Base-by-base conservation (phyloP, 2,113 vertebrate species). In the Hiodon tergisus region DNA sequence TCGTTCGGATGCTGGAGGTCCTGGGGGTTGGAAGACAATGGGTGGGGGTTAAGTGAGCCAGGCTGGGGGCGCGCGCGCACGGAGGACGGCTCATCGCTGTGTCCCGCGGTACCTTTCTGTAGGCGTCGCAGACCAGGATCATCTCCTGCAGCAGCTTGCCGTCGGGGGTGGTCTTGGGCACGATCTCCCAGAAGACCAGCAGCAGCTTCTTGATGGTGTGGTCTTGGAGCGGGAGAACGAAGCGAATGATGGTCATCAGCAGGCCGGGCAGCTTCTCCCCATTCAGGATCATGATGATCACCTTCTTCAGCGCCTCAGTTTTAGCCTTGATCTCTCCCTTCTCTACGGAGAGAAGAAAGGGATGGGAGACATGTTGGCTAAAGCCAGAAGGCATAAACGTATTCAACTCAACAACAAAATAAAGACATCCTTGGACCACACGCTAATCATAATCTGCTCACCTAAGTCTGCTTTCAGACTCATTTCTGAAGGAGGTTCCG, bases 221-320 rank as follows among this genome's bases (percentile, higher is more conserved):
- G 79, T 99, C 97, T 86, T 99, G 97, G 70, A 98, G 96, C 48
- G 97, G 97, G 77, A 99, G 88, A 52, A 99, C 97, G 76, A 99
- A 99, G 47, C 97, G 95, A 75, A 99, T 99, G 83, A 99, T 99
- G 78, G 97, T 99, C 97, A 99, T 99, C 82, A 99, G 87, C 68
- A 99, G 94, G 14, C 97, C 97, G 4, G 97, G 97, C 10, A 99
- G 88, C 75, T 98, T 98, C 86, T 99, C 97, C 3, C 97, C 97
- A 68, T 98, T 99, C 78, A 99, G 89, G 83, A 99, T 99, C 97
- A 99, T 99, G 73, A 99, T 96, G 79, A 99, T 99, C 8, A 99
- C 97, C 88, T 99, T 99, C 88, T 99, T 99, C 87, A 99, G 85
- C 57, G 96, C 97, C 82, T 99, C 97, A 0, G 97, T 98, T 85